Conservation (phyloP, 2,113 vertebrate species). For the Chloropsis cyanopogon region DNA sequence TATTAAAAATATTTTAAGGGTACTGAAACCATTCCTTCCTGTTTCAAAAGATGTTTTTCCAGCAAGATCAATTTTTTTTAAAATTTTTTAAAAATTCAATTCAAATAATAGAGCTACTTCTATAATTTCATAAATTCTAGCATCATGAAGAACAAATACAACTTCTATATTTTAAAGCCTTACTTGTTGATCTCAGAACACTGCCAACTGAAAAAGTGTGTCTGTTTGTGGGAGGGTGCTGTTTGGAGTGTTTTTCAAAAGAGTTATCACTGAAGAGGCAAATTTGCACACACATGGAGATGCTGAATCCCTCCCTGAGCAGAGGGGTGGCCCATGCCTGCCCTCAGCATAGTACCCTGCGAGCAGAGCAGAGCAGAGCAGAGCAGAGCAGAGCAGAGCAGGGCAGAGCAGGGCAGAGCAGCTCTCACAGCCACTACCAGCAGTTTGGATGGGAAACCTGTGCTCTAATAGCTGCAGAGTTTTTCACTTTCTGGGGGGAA, state of each 20-base stretch:
- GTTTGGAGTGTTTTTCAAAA: background rate
- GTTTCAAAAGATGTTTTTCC: background rate
- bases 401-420: background rate
- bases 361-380: background rate
- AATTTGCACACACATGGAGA: background rate
- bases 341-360: accelerated
- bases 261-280: background rate
- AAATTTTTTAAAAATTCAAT: background rate
- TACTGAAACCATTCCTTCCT: background rate
- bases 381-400: background rate
- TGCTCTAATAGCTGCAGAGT: background rate
- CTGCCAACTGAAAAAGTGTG: background rate
- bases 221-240: background rate
- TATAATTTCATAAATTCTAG: background rate
- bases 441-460: accelerated
- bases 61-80: background rate
- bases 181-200: background rate
- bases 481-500: background rate
- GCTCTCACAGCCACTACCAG: background rate
- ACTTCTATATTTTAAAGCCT: background rate
- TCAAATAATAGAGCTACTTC: background rate
- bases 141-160: background rate
- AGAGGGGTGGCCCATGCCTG: accelerated
- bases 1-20: background rate
- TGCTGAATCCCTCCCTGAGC: background rate